A percentile compares a stretch with the other conserved stretches of the same genome.
Evolutionary conservation across 2,113 vertebrate species (phyloP).

Genomic region (Corvus cornix): DNA sequence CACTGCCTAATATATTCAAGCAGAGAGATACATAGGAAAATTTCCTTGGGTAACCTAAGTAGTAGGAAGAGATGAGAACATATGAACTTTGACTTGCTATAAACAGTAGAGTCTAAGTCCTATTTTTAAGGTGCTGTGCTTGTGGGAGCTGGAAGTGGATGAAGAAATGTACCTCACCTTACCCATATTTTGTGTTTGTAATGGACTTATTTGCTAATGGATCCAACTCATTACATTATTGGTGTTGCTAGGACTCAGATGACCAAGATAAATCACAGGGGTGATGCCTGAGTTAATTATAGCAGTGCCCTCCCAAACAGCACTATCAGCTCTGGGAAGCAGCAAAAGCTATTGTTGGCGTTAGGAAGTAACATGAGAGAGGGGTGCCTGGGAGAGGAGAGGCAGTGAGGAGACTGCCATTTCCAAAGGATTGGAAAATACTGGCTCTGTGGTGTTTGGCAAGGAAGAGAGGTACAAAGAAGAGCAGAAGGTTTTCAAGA

Average conservation of each 20-base stretch:
- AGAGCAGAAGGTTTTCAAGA: background rate
- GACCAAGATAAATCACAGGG: slow-evolving; percentile 1
- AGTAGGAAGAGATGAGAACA: background rate
- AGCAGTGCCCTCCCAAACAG: background rate
- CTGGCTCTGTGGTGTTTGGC: accelerated
- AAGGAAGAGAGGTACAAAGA: background rate
- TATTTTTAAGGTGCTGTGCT: background rate
- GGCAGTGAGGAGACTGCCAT: background rate
- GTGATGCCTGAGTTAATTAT: slow-evolving; percentile 32
- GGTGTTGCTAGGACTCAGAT: background rate
- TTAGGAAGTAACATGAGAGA: background rate
- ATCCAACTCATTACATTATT: background rate
- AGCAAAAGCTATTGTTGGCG: background rate
- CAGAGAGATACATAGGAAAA: background rate
- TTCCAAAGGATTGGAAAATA: background rate
- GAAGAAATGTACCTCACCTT: background rate
- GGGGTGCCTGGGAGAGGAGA: background rate
- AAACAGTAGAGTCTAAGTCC: background rate
- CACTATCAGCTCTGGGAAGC: background rate
- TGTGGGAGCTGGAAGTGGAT: background rate
- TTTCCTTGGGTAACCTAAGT: background rate
- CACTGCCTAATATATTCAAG: background rate
- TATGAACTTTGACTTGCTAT: background rate
- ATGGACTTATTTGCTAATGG: background rate
- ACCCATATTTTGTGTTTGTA: background rate